phyloP scores from a whole-genome alignment of 2,797 vertebrate genomes.

The Falco rusticolus region DNA sequence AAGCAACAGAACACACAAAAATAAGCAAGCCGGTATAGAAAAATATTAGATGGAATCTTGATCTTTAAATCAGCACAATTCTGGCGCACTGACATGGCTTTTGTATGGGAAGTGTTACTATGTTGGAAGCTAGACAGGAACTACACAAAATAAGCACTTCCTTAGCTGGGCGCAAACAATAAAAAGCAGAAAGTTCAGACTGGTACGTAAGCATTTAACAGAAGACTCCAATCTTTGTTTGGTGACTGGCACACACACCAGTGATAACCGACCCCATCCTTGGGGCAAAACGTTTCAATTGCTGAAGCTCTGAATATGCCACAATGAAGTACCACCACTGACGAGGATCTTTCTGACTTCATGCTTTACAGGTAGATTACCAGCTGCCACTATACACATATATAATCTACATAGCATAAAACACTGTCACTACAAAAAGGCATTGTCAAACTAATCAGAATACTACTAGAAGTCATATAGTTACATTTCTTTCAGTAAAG shows the following conservation, averaged over 20 bases:
- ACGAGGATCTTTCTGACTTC: neutral
- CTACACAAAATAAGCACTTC: slow-evolving; percentile 57
- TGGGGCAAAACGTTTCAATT: neutral
- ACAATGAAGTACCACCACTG: neutral
- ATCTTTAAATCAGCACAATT: slow-evolving; percentile 8
- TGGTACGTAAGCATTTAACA: neutral
- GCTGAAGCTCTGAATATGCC: neutral
- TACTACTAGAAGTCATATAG: neutral
- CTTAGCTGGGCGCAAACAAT: neutral
- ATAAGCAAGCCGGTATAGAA: slow-evolving; percentile 50
- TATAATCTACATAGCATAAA: accelerated
- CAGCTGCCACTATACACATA: neutral
- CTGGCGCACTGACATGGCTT: neutral
- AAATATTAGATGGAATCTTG: slow-evolving; percentile 38
- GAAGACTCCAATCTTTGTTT: neutral
- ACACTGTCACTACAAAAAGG: neutral
- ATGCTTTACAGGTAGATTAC: neutral
- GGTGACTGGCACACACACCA: neutral
- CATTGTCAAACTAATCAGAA: neutral
- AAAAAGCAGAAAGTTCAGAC: neutral
- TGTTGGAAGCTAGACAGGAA: neutral
- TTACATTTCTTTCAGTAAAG: neutral
- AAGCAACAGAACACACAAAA: slow-evolving; percentile 56
- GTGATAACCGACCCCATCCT: neutral
- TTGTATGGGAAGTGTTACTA: slow-evolving; percentile 35